These are phyloP conservation scores for Hypomesus transpacificus DNA, from an alignment of 2,113 vertebrate genomes.

Conservation along the genomic window DNA sequence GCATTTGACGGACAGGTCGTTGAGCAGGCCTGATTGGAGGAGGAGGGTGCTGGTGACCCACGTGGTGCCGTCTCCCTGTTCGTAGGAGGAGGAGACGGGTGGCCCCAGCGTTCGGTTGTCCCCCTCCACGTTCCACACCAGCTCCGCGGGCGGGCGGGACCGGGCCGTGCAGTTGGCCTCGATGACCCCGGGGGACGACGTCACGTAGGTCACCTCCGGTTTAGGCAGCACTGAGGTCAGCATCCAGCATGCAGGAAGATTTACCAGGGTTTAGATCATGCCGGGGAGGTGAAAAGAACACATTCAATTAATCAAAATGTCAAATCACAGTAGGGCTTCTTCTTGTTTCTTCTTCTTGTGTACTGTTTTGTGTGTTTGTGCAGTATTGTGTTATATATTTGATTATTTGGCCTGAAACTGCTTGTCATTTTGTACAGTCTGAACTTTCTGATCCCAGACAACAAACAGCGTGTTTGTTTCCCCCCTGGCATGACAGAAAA, in stretches of 20 bases:
- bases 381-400: background rate
- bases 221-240: constrained; percentile 65
- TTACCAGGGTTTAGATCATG: background rate
- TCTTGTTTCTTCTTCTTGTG: background rate
- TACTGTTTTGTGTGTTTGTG: background rate
- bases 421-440: background rate
- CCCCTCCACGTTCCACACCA: constrained; percentile 61
- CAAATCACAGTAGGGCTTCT: background rate
- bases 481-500: constrained; percentile 14
- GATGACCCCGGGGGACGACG: constrained; percentile 51
- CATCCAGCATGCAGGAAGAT: background rate
- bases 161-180: constrained; percentile 71
- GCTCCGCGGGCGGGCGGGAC: constrained; percentile 60
- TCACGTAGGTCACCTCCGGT: constrained; percentile 62
- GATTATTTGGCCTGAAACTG: background rate
- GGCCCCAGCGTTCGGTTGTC: constrained; percentile 61
- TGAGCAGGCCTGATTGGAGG: constrained; percentile 49
- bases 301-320: background rate
- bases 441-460: constrained; percentile 18
- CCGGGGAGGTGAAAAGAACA: background rate
- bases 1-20: constrained; percentile 56
- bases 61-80: constrained; percentile 67
- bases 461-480: background rate
- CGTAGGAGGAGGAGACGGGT: constrained; percentile 31
- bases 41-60: constrained; percentile 66